A percentile compares a stretch with the other conserved stretches of the same genome.
These are phyloP conservation scores for Euleptes europaea DNA, from an alignment of 2,113 vertebrate genomes.

Conservation along the genomic window DNA sequence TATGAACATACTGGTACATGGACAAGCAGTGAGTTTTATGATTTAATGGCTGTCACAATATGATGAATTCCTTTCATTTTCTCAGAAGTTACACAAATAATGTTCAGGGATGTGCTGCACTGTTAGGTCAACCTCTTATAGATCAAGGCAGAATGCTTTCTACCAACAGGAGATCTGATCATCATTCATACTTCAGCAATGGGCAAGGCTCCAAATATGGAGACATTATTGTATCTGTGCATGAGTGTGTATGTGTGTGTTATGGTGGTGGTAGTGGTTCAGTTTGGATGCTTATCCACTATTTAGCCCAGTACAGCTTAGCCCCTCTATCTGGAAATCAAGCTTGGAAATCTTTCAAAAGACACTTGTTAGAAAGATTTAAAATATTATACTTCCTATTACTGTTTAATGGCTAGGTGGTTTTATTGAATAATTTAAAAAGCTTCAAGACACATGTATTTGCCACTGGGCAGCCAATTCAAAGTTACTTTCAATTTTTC, in stretches of 20 bases:
- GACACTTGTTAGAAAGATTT: neutral
- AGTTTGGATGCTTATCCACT: neutral
- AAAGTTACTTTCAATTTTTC: neutral
- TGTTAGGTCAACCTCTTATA: neutral
- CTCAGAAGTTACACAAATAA: conserved; percentile 23
- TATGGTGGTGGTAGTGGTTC: neutral
- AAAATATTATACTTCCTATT: neutral
- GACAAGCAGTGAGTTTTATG: neutral
- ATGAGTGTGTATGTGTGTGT: neutral
- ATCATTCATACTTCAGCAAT: neutral
- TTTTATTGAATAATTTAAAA: neutral
- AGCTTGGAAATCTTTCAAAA: neutral
- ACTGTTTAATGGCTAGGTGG: neutral
- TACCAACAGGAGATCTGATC: neutral
- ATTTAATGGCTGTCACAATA: conserved; percentile 2
- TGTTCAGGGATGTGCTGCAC: neutral
- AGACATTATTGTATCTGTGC: neutral
- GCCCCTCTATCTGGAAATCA: neutral
- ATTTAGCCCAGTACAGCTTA: neutral
- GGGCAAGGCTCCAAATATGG: conserved; percentile 4
- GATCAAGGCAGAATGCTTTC: neutral
- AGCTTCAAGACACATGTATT: neutral
- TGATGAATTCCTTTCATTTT: conserved; percentile 33
- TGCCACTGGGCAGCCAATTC: neutral
- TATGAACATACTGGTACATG: neutral